Evolutionary conservation across 2,888 invertebrate genomes (phyloP), one percentile per base, ranked within the genome.

Genomic region (Lacanobia wlatinum): DNA sequence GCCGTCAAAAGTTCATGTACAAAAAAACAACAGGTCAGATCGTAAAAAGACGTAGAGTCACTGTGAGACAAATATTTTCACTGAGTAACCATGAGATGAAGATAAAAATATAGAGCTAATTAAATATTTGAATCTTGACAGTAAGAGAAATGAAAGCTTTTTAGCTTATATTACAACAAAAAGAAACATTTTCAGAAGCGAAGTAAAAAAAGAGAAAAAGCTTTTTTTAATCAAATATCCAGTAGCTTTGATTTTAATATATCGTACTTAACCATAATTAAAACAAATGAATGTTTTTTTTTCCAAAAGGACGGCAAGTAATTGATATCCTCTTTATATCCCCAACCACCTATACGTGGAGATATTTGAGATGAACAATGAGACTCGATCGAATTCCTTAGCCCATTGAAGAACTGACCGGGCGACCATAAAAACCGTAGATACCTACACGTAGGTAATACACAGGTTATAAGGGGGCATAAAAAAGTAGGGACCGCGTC

Each of bases 381-480:
- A 94, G 94, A 91, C 96, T 96, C 96, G 95, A 96, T 95, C 92
- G 95, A 93, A 96, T 96, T 96, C 96, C 92, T 94, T 95, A 94
- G 93, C 95, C 96, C 95, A 95, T 95, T 96, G 94, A 96, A 94
- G 95, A 96, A 94, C 94, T 95, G 96, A 95, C 95, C 94, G 94
- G 89, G 94, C 92, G 92, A 92, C 94, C 94, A 96, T 95, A 96
- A 96, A 96, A 96, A 95, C 92, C 92, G 93, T 95, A 94, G 95
- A 96, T 96, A 96, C 93, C 95, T 96, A 96, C 96, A 95, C 96
- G 96, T 96, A 94, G 95, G 95, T 94, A 96, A 94, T 95, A 95
- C 95, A 95, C 96, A 93, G 95, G 96, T 95, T 96, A 96, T 95
- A 96, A 95, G 95, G 94, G 93, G 93, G 93, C 93, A 95, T 94